Conservation (phyloP, 1,140 invertebrate species). For the Orchestia grillus region DNA sequence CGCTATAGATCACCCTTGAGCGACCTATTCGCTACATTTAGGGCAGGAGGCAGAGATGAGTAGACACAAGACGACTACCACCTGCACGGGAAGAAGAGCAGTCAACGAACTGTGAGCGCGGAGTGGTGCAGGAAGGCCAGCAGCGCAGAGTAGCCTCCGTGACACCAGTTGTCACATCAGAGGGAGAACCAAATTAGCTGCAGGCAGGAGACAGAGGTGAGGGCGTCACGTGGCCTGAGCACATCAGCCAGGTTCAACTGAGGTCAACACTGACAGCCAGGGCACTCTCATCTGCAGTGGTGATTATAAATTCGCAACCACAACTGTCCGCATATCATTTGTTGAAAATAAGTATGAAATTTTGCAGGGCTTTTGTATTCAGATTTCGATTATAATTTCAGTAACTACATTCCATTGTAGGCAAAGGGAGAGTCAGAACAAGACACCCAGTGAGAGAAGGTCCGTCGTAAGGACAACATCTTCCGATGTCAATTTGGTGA, state of each 20-base stretch:
- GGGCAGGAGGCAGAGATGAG: neutral
- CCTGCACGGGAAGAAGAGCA: too few species aligned
- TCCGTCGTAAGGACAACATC: neutral
- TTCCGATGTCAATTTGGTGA: neutral
- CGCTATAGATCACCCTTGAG: too few species aligned
- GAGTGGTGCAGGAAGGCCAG: too few species aligned
- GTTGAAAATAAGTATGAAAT: neutral
- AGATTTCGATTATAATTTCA: constrained; percentile 1
- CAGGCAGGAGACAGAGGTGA: neutral
- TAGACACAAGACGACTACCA: neutral
- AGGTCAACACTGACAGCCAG: neutral
- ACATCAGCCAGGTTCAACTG: neutral
- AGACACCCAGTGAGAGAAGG: neutral
- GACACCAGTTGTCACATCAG: neutral
- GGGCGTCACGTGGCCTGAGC: neutral
- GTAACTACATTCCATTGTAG: constrained; percentile 24
- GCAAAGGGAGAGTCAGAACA: neutral
- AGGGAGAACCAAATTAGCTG: neutral
- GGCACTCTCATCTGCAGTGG: neutral
- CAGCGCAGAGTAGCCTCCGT: neutral
- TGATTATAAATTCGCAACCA: neutral
- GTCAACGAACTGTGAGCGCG: too few species aligned
- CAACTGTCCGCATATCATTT: neutral
- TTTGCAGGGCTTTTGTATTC: constrained; percentile 25
- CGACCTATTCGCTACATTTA: neutral